Percentiles rank a stretch among this genome's conserved stretches.
These are phyloP conservation scores for Actinostola sp. DNA, from an alignment of 92 coral and sea anemone species.

Conservation along the genomic window DNA sequence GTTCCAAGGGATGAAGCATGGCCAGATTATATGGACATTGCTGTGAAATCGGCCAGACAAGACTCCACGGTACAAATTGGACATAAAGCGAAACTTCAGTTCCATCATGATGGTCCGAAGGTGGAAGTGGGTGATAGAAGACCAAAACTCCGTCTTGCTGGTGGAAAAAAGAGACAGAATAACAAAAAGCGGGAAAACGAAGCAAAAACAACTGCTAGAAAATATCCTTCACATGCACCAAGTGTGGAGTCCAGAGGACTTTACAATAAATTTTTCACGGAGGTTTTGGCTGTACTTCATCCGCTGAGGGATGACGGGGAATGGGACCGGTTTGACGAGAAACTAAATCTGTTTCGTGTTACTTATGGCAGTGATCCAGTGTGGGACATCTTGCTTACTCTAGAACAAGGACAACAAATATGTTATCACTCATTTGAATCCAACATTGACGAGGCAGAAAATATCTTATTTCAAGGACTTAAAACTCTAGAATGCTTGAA, in stretches of 20 bases:
- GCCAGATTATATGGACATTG: not conserved
- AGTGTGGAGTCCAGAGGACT: slow-evolving; percentile 5
- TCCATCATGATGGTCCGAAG: not conserved
- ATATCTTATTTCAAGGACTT: slow-evolving; percentile 23
- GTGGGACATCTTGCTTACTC: slow-evolving; percentile 20
- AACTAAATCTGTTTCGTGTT: slow-evolving; percentile 15
- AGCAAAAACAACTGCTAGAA: not conserved
- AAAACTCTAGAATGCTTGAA: not conserved
- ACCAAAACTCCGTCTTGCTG: not conserved
- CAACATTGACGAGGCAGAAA: slow-evolving; percentile 28
- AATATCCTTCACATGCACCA: not conserved
- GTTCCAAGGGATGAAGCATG: not conserved
- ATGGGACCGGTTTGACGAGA: slow-evolving; percentile 39
- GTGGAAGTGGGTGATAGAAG: not conserved
- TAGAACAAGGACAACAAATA: slow-evolving; percentile 44
- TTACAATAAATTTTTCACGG: not conserved
- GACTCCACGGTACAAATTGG: not conserved
- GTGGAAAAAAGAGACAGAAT: not conserved
- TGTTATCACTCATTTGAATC: slow-evolving; percentile 17
- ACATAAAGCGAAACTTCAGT: not conserved
- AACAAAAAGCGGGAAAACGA: not conserved
- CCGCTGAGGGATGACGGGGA: slow-evolving; percentile 45
- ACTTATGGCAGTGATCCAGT: not conserved
- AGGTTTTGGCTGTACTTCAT: slow-evolving; percentile 24
- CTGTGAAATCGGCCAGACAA: not conserved